These are phyloP conservation scores for Monomorium pharaonis DNA, from an alignment of 1,140 invertebrate species.

Conservation along the genomic window DNA sequence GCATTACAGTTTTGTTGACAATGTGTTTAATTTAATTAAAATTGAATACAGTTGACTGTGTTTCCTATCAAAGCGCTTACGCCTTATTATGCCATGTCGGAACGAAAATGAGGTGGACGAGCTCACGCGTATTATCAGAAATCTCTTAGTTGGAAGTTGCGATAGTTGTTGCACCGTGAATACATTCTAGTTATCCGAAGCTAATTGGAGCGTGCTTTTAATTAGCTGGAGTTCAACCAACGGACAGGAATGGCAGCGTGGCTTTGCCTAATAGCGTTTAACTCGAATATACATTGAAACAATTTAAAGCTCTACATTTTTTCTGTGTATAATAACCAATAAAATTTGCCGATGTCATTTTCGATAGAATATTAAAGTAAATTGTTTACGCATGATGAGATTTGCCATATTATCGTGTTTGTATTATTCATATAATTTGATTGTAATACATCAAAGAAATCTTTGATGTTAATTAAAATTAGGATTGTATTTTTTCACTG, in stretches of 20 bases:
- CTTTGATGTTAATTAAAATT: constrained; percentile 28
- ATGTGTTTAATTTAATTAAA: constrained; percentile 44
- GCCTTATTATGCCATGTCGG: background rate
- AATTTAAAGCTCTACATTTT: constrained; percentile 39
- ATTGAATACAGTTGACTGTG: background rate
- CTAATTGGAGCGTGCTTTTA: constrained; percentile 78
- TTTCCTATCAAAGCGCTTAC: constrained; percentile 22
- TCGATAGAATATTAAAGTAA: background rate
- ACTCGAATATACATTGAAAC: constrained; percentile 14
- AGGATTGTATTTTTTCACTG: background rate
- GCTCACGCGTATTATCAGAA: constrained; percentile 65
- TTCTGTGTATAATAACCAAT: background rate
- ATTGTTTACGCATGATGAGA: background rate
- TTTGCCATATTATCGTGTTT: background rate
- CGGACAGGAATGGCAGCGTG: constrained; percentile 30
- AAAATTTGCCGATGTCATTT: background rate
- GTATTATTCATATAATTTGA: background rate
- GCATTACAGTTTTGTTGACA: background rate
- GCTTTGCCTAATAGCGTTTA: constrained; percentile 32
- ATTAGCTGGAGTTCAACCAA: constrained; percentile 62
- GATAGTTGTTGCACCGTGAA: constrained; percentile 64
- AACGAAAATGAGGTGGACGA: constrained; percentile 37
- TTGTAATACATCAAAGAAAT: background rate
- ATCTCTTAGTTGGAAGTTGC: constrained; percentile 63
- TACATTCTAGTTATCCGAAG: constrained; percentile 70